These are phyloP conservation scores for Pachymerium ferrugineum DNA, from an alignment of 2,888 invertebrate genomes.

Conservation along the genomic window DNA sequence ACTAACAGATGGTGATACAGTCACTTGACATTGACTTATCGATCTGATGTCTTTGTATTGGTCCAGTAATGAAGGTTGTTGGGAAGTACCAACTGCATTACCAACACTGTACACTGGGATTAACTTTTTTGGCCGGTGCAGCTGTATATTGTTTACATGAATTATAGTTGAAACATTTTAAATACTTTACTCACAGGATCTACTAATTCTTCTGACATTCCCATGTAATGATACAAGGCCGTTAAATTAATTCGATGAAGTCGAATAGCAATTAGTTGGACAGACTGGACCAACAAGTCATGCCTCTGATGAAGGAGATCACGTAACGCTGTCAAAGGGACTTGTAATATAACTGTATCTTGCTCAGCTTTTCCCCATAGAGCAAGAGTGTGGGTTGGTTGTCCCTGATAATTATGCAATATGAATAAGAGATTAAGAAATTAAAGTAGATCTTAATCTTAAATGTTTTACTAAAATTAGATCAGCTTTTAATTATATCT, in stretches of 20 bases:
- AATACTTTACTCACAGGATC: neutral
- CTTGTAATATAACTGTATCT: conserved; percentile 82
- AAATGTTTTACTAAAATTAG: neutral
- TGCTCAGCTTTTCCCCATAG: conserved; percentile 88
- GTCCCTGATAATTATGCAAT: conserved; percentile 58
- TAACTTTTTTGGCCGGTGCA: neutral
- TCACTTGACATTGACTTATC: conserved; percentile 23
- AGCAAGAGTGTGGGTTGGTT: conserved; percentile 87
- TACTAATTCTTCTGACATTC: conserved; percentile 28
- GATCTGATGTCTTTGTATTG: neutral
- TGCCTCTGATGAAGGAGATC: conserved; percentile 86
- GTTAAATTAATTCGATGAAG: conserved; percentile 96
- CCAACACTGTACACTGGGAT: neutral
- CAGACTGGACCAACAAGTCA: conserved; percentile 88
- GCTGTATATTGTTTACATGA: too few relatives aligned
- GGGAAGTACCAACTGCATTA: too few relatives aligned
- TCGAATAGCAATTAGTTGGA: conserved; percentile 95
- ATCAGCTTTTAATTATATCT: neutral
- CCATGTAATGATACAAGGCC: conserved; percentile 90
- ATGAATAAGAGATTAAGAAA: neutral
- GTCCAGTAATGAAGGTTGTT: neutral
- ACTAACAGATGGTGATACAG: neutral
- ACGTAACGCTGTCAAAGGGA: conserved; percentile 83
- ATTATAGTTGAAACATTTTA: too few relatives aligned
- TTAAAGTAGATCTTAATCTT: neutral